Evolutionary conservation across 2,113 vertebrate genomes (phyloP).

Genomic region (Apodemus speciosus): DNA sequence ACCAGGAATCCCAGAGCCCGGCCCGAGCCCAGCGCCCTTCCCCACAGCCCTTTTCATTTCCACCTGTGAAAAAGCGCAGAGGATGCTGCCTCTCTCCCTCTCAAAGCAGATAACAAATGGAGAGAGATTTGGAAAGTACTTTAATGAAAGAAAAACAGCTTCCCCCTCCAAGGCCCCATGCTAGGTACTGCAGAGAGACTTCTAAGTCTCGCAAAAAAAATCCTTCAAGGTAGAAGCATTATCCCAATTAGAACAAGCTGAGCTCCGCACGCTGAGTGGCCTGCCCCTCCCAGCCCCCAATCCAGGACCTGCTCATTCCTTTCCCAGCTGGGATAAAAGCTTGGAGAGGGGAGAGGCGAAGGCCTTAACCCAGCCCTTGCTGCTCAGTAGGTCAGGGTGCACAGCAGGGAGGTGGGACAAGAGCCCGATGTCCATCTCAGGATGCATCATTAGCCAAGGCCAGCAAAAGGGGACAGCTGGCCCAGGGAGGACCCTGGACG

Average conservation of each 20-base stretch:
- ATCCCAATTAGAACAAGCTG: neutral
- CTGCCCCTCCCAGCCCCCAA: neutral
- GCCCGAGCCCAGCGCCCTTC: neutral
- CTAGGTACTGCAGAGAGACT: neutral
- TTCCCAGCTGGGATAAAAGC: neutral
- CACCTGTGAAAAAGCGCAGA: neutral
- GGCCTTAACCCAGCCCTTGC: neutral
- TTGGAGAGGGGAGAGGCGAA: neutral
- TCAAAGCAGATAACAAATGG: neutral
- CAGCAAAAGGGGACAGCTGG: neutral
- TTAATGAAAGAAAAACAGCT: neutral
- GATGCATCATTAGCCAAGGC: neutral
- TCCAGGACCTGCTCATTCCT: neutral
- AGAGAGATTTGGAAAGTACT: neutral
- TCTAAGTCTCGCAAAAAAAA: neutral
- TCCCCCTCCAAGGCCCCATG: neutral
- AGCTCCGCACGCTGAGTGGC: neutral
- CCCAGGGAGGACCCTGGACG: neutral
- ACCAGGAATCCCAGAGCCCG: neutral
- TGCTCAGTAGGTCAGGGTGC: neutral
- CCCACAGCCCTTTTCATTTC: neutral
- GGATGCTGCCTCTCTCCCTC: neutral
- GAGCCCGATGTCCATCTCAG: neutral
- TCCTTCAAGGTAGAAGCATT: neutral
- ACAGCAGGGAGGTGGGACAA: neutral